These are phyloP conservation scores for Trogon melanurus DNA, from an alignment of 2,113 vertebrate genomes.

Conservation along the genomic window DNA sequence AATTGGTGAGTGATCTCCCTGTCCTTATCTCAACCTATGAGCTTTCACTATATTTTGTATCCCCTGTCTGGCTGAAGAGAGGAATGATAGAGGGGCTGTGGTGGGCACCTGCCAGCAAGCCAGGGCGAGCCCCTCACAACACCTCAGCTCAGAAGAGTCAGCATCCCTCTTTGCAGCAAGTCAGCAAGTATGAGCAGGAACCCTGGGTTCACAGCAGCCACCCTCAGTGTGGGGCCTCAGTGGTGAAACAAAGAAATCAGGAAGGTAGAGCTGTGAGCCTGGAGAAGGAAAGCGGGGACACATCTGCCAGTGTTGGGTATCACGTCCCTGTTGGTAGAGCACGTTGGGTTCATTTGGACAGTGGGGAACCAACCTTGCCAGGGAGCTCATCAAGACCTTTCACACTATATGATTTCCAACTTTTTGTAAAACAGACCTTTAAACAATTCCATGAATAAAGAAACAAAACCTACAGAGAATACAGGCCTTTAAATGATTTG, in stretches of 20 bases:
- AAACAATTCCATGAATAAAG: background rate
- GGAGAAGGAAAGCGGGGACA: background rate
- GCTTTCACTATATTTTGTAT: background rate
- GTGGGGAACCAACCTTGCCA: background rate
- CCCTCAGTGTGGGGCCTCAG: background rate
- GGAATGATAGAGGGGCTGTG: background rate
- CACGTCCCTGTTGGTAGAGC: background rate
- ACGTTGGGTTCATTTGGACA: rapidly evolving
- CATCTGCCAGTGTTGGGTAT: background rate
- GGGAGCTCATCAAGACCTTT: background rate
- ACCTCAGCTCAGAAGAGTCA: background rate
- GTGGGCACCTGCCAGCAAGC: background rate
- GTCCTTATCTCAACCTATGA: background rate
- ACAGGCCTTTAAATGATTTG: background rate
- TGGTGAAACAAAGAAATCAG: background rate
- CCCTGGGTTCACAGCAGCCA: background rate
- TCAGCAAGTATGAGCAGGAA: background rate
- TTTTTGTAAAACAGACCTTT: background rate
- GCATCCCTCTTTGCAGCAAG: background rate
- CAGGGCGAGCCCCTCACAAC: too few species aligned
- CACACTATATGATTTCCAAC: background rate
- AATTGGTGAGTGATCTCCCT: background rate
- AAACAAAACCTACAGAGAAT: background rate
- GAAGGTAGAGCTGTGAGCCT: background rate
- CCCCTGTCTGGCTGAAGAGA: background rate